Percentiles rank a stretch among this genome's conserved stretches.
phyloP scores from a whole-genome alignment of 1,140 invertebrate genomes.

The Ruditapes philippinarum region DNA sequence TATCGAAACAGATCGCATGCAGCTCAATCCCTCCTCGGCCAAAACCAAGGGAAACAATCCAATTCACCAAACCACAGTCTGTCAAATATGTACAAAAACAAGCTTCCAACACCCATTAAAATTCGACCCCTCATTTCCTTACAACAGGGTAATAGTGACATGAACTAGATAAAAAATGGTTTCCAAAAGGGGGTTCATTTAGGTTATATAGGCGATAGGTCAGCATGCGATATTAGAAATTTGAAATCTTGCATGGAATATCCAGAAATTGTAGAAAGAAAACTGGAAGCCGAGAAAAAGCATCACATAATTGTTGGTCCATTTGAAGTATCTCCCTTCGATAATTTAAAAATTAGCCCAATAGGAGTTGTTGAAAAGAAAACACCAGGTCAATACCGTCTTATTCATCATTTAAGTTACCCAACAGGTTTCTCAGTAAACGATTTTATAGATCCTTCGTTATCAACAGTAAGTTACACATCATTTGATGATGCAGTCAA shows the following conservation, averaged over 20 bases:
- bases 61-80: not conserved
- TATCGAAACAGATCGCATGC: not conserved
- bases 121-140: not conserved
- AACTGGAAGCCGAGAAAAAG: not conserved
- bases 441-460: not conserved
- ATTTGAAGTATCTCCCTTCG: not conserved
- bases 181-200: not conserved
- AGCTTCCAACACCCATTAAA: not conserved
- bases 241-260: not conserved
- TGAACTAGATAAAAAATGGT: not conserved
- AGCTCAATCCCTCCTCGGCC: not conserved
- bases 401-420: not conserved
- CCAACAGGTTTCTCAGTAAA: not conserved
- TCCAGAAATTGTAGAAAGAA: not conserved
- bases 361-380: not conserved
- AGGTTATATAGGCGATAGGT: not conserved
- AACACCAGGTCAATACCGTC: not conserved
- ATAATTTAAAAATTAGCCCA: not conserved
- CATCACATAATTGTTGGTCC: not conserved
- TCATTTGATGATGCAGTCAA: too few relatives aligned
- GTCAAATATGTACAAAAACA: not conserved
- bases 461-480: too few relatives aligned
- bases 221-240: not conserved
- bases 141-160: not conserved
- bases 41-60: not conserved